phyloP scores from a whole-genome alignment of 2,888 invertebrate genomes.

The Diaphora mendica region DNA sequence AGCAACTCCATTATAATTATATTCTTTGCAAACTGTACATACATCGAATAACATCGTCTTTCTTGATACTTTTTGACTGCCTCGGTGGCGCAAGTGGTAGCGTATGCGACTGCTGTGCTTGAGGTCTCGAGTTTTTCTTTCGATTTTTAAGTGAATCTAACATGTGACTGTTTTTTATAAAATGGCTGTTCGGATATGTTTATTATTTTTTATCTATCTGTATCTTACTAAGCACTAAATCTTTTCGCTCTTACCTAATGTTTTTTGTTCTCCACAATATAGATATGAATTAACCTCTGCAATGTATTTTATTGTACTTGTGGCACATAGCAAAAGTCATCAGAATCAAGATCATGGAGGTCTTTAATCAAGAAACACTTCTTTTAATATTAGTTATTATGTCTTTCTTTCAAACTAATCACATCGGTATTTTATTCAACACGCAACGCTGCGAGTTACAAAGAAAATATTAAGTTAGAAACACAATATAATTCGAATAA shows the following conservation, averaged over 20 bases:
- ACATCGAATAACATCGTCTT: background rate
- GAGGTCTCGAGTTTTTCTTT: too few species aligned
- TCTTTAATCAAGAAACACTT: background rate
- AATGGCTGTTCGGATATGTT: background rate
- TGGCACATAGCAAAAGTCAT: background rate
- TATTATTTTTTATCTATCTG: background rate
- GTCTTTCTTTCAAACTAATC: constrained; percentile 2
- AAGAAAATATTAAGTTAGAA: constrained; percentile 22
- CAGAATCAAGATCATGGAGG: background rate
- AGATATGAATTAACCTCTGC: background rate
- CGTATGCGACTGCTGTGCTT: too few species aligned
- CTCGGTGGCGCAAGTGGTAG: too few species aligned
- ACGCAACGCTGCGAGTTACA: constrained; percentile 6
- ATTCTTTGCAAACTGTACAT: background rate
- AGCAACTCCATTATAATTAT: background rate
- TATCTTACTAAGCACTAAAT: background rate
- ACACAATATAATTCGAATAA: constrained; percentile 38
- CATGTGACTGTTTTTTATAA: background rate
- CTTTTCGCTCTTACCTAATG: background rate
- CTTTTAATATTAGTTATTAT: background rate
- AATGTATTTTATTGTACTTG: background rate
- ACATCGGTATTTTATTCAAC: constrained; percentile 11
- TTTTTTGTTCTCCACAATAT: background rate
- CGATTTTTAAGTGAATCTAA: background rate
- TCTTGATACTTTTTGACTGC: background rate